Percentiles rank a stretch among this genome's conserved stretches.
Evolutionary conservation across 2,113 vertebrate genomes (phyloP).

Genomic region (Dolichotis patagonum): DNA sequence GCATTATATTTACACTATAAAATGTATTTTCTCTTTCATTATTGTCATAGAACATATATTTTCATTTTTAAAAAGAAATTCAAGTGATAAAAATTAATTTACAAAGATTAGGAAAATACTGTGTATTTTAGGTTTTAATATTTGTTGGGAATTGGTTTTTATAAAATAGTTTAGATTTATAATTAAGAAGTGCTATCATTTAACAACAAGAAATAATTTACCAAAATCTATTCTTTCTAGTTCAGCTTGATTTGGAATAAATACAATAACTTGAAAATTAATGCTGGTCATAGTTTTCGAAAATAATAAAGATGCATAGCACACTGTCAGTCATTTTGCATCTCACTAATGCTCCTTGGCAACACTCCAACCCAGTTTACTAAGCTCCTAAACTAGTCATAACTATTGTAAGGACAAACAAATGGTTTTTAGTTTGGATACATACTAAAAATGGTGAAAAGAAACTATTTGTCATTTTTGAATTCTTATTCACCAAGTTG

Average conservation of each 20-base stretch:
- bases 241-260: conserved; percentile 21
- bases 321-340: neutral
- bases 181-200: neutral
- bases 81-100: neutral
- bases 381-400: neutral
- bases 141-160: neutral
- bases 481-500: neutral
- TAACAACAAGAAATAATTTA: conserved; percentile 8
- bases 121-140: neutral
- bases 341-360: neutral
- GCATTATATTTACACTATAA: neutral
- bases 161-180: neutral
- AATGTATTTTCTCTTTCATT: neutral
- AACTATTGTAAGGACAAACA: neutral
- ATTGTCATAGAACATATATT: neutral
- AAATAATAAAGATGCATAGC: neutral
- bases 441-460: neutral
- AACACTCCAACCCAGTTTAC: neutral
- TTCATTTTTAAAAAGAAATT: conserved; percentile 23
- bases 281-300: neutral
- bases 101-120: neutral
- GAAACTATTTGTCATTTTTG: neutral
- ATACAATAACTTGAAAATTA: neutral
- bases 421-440: neutral
- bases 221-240: neutral